These are phyloP conservation scores for Anolis sagrei DNA, from an alignment of 2,113 vertebrate species.

Conservation along the genomic window DNA sequence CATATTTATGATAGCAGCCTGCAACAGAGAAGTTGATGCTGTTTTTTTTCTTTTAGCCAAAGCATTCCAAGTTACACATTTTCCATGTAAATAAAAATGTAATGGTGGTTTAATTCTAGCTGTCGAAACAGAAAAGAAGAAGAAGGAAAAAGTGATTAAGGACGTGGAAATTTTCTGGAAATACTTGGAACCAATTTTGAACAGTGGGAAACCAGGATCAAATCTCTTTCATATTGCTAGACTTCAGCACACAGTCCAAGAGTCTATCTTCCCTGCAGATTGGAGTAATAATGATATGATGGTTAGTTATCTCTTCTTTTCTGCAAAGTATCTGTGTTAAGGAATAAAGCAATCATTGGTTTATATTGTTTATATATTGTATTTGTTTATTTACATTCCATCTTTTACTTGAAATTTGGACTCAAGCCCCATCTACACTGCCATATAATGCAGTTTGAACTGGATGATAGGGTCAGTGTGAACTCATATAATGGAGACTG, in stretches of 20 bases:
- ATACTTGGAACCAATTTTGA: slow-evolving; percentile 83
- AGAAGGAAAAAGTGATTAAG: slow-evolving; percentile 58
- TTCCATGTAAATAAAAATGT: not conserved
- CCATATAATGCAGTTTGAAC: too few species aligned
- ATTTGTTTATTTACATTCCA: too few species aligned
- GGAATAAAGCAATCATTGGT: not conserved
- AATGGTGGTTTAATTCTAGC: slow-evolving; percentile 48
- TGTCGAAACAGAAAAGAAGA: slow-evolving; percentile 69
- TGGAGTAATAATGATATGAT: slow-evolving; percentile 71
- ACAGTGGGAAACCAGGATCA: slow-evolving; percentile 77
- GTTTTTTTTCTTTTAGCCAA: not conserved
- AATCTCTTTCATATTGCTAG: slow-evolving; percentile 82
- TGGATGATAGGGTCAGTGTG: too few species aligned
- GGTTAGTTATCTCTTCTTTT: slow-evolving; percentile 76
- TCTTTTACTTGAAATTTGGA: too few species aligned
- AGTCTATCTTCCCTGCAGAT: slow-evolving; percentile 62
- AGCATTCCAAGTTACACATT: not conserved
- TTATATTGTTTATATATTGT: too few species aligned
- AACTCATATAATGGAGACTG: too few species aligned
- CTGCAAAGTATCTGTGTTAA: not conserved
- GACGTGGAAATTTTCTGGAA: slow-evolving; percentile 87
- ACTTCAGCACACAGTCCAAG: slow-evolving; percentile 77
- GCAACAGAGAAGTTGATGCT: not conserved
- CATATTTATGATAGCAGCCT: not conserved
- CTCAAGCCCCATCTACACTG: too few species aligned